phyloP scores from a whole-genome alignment of 2,797 vertebrate species.

The Coluber constrictor region DNA sequence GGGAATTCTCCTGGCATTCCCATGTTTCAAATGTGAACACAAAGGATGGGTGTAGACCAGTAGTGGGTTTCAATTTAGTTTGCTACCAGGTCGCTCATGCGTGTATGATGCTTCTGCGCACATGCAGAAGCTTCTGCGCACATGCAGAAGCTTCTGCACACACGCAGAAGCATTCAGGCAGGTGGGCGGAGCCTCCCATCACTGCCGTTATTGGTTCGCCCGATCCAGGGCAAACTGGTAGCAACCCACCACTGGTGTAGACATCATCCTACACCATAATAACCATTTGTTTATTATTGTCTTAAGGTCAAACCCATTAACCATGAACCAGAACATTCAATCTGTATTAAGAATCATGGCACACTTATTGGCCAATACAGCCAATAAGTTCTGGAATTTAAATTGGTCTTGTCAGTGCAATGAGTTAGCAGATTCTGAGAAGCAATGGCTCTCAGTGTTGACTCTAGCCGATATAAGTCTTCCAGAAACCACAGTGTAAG shows the following conservation, averaged over 20 bases:
- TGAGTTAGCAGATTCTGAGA: neutral
- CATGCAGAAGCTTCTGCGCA: no score
- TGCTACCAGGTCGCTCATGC: no score
- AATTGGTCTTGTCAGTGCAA: neutral
- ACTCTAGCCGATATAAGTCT: neutral
- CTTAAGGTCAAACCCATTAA: neutral
- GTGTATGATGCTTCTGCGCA: no score
- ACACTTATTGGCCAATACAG: neutral
- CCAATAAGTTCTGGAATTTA: neutral
- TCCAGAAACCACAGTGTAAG: neutral
- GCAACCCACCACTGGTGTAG: no score
- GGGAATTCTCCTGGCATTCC: no score
- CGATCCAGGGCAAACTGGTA: no score
- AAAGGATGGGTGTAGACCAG: neutral
- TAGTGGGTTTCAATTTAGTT: no score
- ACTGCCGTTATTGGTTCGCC: no score
- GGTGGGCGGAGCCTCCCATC: no score
- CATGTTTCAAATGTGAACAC: neutral
- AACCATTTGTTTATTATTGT: neutral
- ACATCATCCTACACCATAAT: neutral
- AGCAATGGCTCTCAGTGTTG: neutral
- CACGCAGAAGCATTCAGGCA: no score
- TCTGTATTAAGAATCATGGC: neutral
- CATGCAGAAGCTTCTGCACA: no score
- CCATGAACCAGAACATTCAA: neutral